These are phyloP conservation scores for Salarias fasciatus DNA, from an alignment of 2,797 vertebrate genomes.

Conservation along the genomic window DNA sequence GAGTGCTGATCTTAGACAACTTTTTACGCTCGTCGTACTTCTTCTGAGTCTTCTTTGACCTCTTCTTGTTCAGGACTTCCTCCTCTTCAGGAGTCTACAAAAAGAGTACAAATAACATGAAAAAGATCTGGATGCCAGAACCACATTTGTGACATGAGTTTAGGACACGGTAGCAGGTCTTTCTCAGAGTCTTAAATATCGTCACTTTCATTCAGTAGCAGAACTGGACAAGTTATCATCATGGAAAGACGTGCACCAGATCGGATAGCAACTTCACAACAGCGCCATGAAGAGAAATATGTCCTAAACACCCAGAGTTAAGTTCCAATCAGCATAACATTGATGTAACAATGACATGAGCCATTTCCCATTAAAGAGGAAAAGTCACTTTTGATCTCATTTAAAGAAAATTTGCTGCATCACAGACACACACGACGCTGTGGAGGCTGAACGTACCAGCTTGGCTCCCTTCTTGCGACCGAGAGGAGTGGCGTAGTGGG, in stretches of 20 bases:
- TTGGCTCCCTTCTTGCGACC: slow-evolving; percentile 99
- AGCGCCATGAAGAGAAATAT: too few species aligned
- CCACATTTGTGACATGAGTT: too few species aligned
- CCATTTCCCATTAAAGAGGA: too few species aligned
- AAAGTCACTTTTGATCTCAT: too few species aligned
- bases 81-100: slow-evolving; percentile 95
- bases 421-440: accelerated
- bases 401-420: neutral
- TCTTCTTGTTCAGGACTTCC: slow-evolving; percentile 96
- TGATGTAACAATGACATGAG: too few species aligned
- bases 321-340: too few species aligned
- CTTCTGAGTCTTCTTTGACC: slow-evolving; percentile 97
- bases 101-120: neutral
- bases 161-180: slow-evolving; percentile 56
- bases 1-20: slow-evolving; percentile 91
- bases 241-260: slow-evolving; percentile 80
- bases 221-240: slow-evolving; percentile 93
- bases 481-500: slow-evolving; percentile 94
- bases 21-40: slow-evolving; percentile 97
- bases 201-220: slow-evolving; percentile 92
- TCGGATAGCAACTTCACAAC: neutral
- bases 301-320: too few species aligned
- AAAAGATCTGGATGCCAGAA: too few species aligned
- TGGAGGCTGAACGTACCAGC: slow-evolving; percentile 84
- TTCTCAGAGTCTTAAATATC: slow-evolving; percentile 86